Conservation (phyloP, 2,888 invertebrate genomes). For the Eledona agricola region DNA sequence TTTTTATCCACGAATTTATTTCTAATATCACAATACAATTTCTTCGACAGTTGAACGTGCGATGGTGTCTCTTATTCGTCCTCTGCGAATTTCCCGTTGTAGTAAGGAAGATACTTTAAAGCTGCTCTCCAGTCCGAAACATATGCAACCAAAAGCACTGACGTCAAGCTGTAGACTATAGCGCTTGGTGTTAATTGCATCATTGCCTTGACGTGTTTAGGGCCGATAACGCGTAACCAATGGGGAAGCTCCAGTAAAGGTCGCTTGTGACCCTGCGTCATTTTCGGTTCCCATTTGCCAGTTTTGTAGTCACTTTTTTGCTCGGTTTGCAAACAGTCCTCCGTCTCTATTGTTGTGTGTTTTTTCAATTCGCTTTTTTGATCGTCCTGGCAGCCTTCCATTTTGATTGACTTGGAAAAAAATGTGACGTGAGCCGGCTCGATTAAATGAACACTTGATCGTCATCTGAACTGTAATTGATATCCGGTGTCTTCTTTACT, state of each 20-base stretch:
- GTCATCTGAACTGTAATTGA: constrained; percentile 64
- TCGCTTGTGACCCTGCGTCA: not conserved
- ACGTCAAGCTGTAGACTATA: constrained; percentile 36
- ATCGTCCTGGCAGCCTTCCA: constrained; percentile 3
- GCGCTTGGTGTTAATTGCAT: constrained; percentile 39
- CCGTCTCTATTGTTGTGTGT: not conserved
- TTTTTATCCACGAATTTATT: constrained; percentile 16
- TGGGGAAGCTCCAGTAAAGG: constrained; percentile 20
- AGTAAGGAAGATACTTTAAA: constrained; percentile 46
- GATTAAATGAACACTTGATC: constrained; percentile 72
- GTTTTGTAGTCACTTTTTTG: not conserved
- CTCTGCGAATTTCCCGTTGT: constrained; percentile 42
- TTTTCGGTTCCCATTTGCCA: too few species aligned
- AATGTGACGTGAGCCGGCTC: too few species aligned
- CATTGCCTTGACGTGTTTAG: constrained; percentile 39
- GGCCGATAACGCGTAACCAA: constrained; percentile 34
- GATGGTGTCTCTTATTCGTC: constrained; percentile 5
- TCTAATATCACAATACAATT: constrained; percentile 34
- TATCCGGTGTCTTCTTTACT: constrained; percentile 60
- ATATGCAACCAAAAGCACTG: constrained; percentile 36
- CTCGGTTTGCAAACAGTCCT: too few species aligned
- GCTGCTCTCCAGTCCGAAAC: constrained; percentile 46
- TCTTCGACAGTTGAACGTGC: too few species aligned
- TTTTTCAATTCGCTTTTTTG: not conserved
- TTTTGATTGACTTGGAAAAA: constrained; percentile 4